Evolutionary conservation across 2,113 vertebrate species (phyloP), one percentile per base, ranked within the genome.

Genomic region (Brachionichthys hirsutus): DNA sequence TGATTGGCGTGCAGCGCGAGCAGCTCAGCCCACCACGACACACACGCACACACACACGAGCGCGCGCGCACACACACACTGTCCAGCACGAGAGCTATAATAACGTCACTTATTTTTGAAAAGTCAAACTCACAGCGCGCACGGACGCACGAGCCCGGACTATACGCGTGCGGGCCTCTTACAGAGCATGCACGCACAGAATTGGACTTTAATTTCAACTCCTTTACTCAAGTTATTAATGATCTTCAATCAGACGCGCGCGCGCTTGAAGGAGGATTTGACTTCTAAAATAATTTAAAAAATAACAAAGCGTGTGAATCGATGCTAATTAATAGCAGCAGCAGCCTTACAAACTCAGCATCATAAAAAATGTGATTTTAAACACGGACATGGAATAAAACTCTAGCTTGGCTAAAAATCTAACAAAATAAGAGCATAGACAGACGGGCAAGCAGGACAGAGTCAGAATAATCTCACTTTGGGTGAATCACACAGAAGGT

Each of bases 1-100:
- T 90, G 89, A 91, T 90, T 92, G 90, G 88, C 83, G 83, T 81
- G 85, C 47, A 53, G 84, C 55, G 36, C 55, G 67, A 81, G 82
- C 65, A 81, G 82, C 65, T 82, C 86, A 82, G 55, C 82, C 81
- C 81, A 78, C 78, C 74, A 46, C 24, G 50, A 53, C 48, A 55
- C 55, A 36, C 54, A 11, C 43, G 9, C 42, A 36, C 22, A 10
- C 35, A 44, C 16, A 13, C 68, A 48, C 62, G 24, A 35, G 16
- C 54, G 34, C 19, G 3, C 63, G 8, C 24, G 8, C 24, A 30
- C 24, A 30, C 24, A 34, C 47, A 16, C 46, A 6, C 49, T 11
- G 13, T 16, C 8, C 60, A 46, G 51, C 47, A 13, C 64, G 24
- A 4, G 44, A 19, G 36, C 65, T 54, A 64, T 67, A 83, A 75